Percentiles rank a stretch among this genome's conserved stretches.
phyloP scores from a whole-genome alignment of 2,888 invertebrate species.

The Nymphalis c-album region DNA sequence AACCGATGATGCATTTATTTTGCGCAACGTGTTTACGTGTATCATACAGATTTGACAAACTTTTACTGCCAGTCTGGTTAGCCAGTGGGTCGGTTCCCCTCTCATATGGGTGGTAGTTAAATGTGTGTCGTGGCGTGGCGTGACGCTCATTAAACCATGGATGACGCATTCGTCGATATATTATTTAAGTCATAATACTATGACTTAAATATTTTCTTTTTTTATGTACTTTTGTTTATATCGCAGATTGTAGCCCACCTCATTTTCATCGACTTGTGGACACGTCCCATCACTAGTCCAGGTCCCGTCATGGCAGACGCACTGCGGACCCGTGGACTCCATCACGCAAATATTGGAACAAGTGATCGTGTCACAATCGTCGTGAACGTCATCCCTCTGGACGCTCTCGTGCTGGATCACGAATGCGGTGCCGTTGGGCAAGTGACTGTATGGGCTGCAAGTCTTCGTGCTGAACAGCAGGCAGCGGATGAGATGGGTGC shows the following conservation, averaged over 20 bases:
- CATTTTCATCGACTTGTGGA: constrained; percentile 37
- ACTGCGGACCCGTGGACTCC: constrained; percentile 67
- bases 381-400: constrained; percentile 56
- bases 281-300: constrained; percentile 50
- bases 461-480: constrained; percentile 76
- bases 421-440: constrained; percentile 57
- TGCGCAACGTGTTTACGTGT: too few relatives aligned
- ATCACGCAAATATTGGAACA: constrained; percentile 84
- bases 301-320: constrained; percentile 77
- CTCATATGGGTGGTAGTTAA: too few relatives aligned
- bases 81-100: too few relatives aligned
- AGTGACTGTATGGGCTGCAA: constrained; percentile 73
- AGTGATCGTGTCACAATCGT: constrained; percentile 70
- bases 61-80: too few relatives aligned
- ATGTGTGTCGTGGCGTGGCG: too few relatives aligned
- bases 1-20: too few relatives aligned
- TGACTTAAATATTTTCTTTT: too few relatives aligned
- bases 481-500: constrained; percentile 82
- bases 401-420: constrained; percentile 57
- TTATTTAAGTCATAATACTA: too few relatives aligned
- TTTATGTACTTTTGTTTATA: too few relatives aligned
- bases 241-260: constrained; percentile 44
- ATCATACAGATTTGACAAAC: too few relatives aligned
- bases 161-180: too few relatives aligned
- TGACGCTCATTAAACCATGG: too few relatives aligned